A percentile compares a stretch with the other conserved stretches of the same genome.
These are phyloP conservation scores for Troilus luridus DNA, from an alignment of 2,888 invertebrate species.

Conservation along the genomic window DNA sequence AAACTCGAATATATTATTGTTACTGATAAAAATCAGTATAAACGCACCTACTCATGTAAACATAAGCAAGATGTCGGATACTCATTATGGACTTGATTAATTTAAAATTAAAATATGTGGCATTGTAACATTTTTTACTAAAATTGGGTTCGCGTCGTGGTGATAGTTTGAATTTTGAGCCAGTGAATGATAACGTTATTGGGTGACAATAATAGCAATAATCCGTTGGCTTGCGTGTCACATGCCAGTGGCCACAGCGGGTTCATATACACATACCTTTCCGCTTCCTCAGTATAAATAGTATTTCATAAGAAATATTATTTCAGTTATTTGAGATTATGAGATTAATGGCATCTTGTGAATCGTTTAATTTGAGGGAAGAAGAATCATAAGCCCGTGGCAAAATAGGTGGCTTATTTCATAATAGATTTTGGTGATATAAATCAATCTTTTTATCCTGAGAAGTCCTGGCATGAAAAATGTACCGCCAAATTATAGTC, in stretches of 20 bases:
- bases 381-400: not conserved
- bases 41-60: not conserved
- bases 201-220: constrained; percentile 13
- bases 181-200: not conserved
- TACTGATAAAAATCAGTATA: not conserved
- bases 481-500: too few relatives aligned
- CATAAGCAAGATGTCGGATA: too few relatives aligned
- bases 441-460: too few relatives aligned
- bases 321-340: not conserved
- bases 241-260: not conserved
- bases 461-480: too few relatives aligned
- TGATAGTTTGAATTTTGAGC: not conserved
- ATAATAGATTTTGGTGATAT: too few relatives aligned
- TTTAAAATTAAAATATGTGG: not conserved
- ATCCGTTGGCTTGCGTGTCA: not conserved
- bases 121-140: not conserved
- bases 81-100: not conserved
- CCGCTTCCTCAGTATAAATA: not conserved
- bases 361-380: not conserved
- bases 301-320: constrained; percentile 9
- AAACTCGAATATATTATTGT: not conserved
- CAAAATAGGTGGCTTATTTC: too few relatives aligned
- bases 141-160: not conserved
- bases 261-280: constrained; percentile 23
- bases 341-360: not conserved